These are phyloP conservation scores for Lepus oiostolus DNA, from an alignment of 2,797 vertebrate species.

Conservation along the genomic window DNA sequence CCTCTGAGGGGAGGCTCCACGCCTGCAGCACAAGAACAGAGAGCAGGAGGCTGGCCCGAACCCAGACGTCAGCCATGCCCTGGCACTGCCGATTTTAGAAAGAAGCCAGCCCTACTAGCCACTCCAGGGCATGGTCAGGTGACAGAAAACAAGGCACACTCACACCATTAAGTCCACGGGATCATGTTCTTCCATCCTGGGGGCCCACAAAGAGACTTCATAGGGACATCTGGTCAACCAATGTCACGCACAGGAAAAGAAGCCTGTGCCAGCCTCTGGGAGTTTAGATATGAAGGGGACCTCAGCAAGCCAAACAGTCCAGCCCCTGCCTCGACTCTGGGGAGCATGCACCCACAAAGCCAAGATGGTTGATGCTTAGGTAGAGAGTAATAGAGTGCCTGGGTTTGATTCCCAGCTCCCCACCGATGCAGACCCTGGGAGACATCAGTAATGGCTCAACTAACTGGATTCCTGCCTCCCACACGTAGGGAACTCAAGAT, in stretches of 20 bases:
- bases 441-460: too few relatives aligned
- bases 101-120: not conserved
- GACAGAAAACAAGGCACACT: not conserved
- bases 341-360: not conserved
- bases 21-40: not conserved
- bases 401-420: too few relatives aligned
- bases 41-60: not conserved
- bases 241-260: not conserved
- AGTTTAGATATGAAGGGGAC: not conserved
- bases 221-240: not conserved
- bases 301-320: rapidly evolving
- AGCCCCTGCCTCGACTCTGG: not conserved
- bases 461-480: too few relatives aligned
- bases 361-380: not conserved
- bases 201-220: not conserved
- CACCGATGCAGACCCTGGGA: too few relatives aligned
- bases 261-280: not conserved
- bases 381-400: not conserved
- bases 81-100: not conserved
- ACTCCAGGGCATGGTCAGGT: not conserved
- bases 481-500: too few relatives aligned
- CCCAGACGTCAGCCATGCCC: not conserved
- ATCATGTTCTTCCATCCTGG: not conserved
- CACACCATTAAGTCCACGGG: not conserved
- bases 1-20: not conserved